Percentiles rank a stretch among this genome's conserved stretches.
Evolutionary conservation across 2,113 vertebrate species (phyloP).

Genomic region (Spea multiplicata): DNA sequence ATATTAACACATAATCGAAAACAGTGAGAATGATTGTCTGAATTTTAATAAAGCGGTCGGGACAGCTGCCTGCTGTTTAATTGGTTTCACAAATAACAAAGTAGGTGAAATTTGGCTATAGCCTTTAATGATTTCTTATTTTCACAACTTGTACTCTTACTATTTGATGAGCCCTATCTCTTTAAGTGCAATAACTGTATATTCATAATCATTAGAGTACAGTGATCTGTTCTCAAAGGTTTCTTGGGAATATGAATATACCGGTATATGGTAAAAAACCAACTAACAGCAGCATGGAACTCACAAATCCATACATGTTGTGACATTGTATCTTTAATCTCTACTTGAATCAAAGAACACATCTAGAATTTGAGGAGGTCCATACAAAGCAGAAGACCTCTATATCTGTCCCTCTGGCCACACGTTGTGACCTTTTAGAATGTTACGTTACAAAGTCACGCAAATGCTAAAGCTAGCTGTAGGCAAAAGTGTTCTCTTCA

Average conservation of each 20-base stretch:
- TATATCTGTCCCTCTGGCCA: conserved; percentile 70
- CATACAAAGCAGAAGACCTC: conserved; percentile 69
- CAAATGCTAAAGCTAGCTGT: conserved; percentile 72
- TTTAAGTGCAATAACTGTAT: conserved; percentile 31
- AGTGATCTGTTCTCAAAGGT: conserved; percentile 19
- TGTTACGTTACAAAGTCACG: conserved; percentile 72
- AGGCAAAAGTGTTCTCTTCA: conserved; percentile 75
- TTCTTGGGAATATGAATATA: conserved; percentile 23
- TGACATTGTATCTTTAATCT: conserved; percentile 65
- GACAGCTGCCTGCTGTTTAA: conserved; percentile 45
- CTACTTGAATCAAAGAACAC: conserved; percentile 66
- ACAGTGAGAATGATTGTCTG: conserved; percentile 31
- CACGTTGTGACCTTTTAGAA: conserved; percentile 75
- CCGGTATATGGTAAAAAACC: conserved; percentile 13
- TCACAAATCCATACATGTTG: conserved; percentile 27
- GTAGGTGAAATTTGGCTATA: conserved; percentile 37
- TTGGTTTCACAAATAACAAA: conserved; percentile 45
- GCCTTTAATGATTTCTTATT: conserved; percentile 42
- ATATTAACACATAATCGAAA: conserved; percentile 39
- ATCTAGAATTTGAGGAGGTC: conserved; percentile 69
- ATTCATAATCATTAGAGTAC: conserved; percentile 23
- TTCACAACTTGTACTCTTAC: conserved; percentile 25
- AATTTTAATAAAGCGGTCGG: conserved; percentile 39
- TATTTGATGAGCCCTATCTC: not conserved
- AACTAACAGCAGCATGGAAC: conserved; percentile 37